Percentiles rank a stretch among this genome's conserved stretches.
Conservation (phyloP, 2,888 invertebrate genomes). For the Didymodactylos carnosus region DNA sequence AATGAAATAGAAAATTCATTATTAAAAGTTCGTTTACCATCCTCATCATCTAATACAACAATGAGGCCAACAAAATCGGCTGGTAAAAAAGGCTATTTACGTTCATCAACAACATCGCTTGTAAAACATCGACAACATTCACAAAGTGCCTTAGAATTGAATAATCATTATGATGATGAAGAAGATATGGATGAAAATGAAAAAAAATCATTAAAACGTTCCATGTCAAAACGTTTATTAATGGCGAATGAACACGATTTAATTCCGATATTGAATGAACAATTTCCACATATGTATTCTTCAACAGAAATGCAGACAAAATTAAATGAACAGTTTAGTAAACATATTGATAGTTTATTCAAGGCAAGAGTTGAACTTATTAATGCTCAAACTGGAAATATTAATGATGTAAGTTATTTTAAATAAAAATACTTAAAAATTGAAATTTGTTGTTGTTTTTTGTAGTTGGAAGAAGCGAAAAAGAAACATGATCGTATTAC, state of each 20-base stretch:
- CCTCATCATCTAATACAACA: not conserved
- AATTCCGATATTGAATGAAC: not conserved
- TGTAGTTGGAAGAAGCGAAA: constrained; percentile 22
- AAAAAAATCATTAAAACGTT: not conserved
- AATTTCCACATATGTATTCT: not conserved
- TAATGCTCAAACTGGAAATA: not conserved
- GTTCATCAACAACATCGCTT: not conserved
- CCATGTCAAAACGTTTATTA: no score
- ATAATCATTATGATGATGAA: not conserved
- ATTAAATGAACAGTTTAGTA: not conserved
- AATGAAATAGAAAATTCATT: not conserved
- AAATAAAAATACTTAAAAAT: not conserved
- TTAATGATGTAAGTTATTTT: not conserved
- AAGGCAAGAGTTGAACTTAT: not conserved
- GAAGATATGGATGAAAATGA: not conserved
- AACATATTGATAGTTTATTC: not conserved
- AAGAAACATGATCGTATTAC: constrained; percentile 25
- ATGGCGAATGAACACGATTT: not conserved
- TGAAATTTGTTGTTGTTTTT: not conserved
- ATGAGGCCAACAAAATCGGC: no score
- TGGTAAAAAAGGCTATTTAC: not conserved
- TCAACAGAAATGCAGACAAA: not conserved
- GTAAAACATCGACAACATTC: not conserved
- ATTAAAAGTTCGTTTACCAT: not conserved
- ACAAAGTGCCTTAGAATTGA: not conserved